Evolutionary conservation across 2,888 invertebrate genomes (phyloP).

Genomic region (Drosophila recens): DNA sequence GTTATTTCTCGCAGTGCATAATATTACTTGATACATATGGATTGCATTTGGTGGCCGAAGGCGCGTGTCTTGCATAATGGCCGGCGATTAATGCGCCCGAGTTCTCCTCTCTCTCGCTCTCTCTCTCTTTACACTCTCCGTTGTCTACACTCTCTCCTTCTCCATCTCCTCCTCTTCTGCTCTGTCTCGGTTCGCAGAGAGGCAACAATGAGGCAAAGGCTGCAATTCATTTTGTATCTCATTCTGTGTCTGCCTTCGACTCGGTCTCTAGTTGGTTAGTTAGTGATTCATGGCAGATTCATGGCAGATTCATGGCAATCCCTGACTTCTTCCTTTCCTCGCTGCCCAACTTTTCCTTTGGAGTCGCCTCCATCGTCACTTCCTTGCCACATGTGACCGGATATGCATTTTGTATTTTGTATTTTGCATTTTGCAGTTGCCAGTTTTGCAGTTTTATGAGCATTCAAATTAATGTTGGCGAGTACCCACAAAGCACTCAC

Average conservation of each 20-base stretch:
- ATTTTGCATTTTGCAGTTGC: constrained; percentile 54
- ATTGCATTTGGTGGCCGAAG: constrained; percentile 64
- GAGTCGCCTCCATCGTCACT: constrained; percentile 43
- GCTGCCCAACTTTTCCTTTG: constrained; percentile 16
- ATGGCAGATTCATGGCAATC: constrained; percentile 8
- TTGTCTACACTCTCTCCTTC: neutral
- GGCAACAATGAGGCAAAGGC: constrained; percentile 59
- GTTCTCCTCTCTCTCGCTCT: constrained; percentile 2
- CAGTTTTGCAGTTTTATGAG: constrained; percentile 54
- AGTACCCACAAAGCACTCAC: constrained; percentile 2
- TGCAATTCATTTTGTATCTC: constrained; percentile 51
- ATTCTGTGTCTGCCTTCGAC: constrained; percentile 15
- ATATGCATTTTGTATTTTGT: constrained; percentile 74
- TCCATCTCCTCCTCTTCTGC: neutral
- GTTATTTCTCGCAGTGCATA: neutral
- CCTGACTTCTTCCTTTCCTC: constrained; percentile 20
- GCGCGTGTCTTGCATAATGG: constrained; percentile 79
- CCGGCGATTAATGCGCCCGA: constrained; percentile 66
- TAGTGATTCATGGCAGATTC: constrained; percentile 67
- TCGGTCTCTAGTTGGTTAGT: constrained; percentile 49
- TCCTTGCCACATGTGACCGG: constrained; percentile 70
- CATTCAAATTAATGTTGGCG: constrained; percentile 51
- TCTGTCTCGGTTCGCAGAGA: constrained; percentile 11
- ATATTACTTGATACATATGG: constrained; percentile 54
- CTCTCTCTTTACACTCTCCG: neutral